Percentiles rank a stretch among this genome's conserved stretches.
Conservation (phyloP, 2,888 invertebrate genomes). For the Cheilosia soror region DNA sequence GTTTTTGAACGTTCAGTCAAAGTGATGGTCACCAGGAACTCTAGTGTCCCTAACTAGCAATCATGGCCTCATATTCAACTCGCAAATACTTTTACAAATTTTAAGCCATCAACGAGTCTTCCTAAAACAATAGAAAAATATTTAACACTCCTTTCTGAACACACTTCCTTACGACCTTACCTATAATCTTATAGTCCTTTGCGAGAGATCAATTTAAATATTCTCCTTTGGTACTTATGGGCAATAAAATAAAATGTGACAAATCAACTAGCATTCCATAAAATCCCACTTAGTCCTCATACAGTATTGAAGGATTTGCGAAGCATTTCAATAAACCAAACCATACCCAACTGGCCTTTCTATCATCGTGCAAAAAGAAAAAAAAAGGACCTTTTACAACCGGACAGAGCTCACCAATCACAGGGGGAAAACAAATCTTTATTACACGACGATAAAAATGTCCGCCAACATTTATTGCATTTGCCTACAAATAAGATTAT, state of each 20-base stretch:
- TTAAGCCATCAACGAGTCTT: too few species aligned
- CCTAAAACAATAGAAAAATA: too few species aligned
- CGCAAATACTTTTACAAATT: too few species aligned
- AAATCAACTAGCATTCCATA: not conserved
- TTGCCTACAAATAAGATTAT: constrained; percentile 53
- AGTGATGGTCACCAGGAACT: too few species aligned
- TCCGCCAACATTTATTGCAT: constrained; percentile 58
- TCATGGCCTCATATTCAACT: too few species aligned
- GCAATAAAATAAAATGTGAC: not conserved
- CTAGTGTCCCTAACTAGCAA: too few species aligned
- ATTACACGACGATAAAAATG: constrained; percentile 55
- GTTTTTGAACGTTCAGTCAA: too few species aligned
- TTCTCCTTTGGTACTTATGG: not conserved
- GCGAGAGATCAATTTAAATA: not conserved
- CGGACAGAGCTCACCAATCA: constrained; percentile 31
- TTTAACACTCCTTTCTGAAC: too few species aligned
- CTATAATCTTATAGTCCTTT: too few species aligned
- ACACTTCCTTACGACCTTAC: too few species aligned
- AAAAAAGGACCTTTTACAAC: constrained; percentile 22
- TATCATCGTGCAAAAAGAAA: constrained; percentile 7
- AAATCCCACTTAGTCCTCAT: not conserved
- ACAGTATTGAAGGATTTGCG: not conserved
- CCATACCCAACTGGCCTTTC: not conserved
- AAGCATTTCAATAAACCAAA: constrained; percentile 24
- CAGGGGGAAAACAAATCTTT: constrained; percentile 49